Conservation (phyloP, 1,140 invertebrate genomes). For the Platorchestia sp. region DNA sequence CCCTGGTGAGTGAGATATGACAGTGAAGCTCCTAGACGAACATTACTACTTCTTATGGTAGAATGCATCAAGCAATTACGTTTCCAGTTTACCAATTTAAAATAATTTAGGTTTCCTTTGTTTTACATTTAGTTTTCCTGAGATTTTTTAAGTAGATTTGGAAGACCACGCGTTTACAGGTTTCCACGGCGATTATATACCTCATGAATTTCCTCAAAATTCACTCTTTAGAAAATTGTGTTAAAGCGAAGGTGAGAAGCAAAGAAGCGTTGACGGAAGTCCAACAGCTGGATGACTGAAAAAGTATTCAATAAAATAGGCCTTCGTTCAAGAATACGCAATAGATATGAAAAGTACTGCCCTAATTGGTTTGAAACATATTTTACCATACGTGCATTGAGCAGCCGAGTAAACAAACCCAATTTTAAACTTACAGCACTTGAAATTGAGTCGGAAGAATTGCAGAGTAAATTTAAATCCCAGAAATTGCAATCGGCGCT, state of each 20-base stretch:
- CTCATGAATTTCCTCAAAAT: too few relatives aligned
- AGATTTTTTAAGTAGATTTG: too few relatives aligned
- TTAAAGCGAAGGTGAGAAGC: not conserved
- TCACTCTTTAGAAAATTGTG: too few relatives aligned
- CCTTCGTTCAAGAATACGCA: not conserved
- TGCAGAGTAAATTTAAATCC: not conserved
- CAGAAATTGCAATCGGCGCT: too few relatives aligned
- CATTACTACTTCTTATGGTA: too few relatives aligned
- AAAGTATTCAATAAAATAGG: not conserved
- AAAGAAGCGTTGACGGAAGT: not conserved
- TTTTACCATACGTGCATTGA: not conserved
- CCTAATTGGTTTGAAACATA: not conserved
- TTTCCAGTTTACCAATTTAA: not conserved
- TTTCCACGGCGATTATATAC: too few relatives aligned
- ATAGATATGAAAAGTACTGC: not conserved
- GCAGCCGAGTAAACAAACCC: not conserved
- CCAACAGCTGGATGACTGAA: not conserved
- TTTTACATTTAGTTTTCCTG: too few relatives aligned
- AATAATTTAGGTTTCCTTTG: not conserved
- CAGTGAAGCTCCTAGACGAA: too few relatives aligned
- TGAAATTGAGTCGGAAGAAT: not conserved
- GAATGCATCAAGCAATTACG: too few relatives aligned
- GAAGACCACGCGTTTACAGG: too few relatives aligned
- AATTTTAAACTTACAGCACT: not conserved
- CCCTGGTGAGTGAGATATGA: constrained; percentile 78